Conservation (phyloP, 2,113 vertebrate species). For the Chelonoidis abingdonii region DNA sequence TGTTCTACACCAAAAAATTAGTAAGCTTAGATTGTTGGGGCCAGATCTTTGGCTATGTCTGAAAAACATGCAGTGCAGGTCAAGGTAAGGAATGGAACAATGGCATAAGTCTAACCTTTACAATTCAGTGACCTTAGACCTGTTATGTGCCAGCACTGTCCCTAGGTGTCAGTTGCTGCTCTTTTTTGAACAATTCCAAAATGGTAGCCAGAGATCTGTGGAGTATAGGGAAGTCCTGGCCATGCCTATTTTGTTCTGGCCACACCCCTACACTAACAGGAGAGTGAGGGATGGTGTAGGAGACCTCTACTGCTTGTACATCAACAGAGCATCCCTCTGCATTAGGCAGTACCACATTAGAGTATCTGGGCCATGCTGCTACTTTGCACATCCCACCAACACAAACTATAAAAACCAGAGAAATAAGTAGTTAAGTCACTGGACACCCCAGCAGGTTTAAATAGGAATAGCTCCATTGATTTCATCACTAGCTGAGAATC, state of each 20-base stretch:
- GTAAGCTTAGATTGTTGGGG: not conserved
- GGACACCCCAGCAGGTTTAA: not conserved
- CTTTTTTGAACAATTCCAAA: not conserved
- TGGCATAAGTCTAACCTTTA: not conserved
- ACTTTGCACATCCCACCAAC: accelerated
- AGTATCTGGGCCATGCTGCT: accelerated
- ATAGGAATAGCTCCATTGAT: not conserved
- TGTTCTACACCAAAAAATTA: not conserved
- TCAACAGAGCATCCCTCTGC: not conserved
- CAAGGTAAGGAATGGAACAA: not conserved
- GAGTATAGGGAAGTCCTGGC: not conserved
- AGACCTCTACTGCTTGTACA: not conserved
- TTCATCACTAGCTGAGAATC: not conserved
- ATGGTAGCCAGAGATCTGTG: not conserved
- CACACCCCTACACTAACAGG: accelerated
- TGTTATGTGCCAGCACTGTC: accelerated
- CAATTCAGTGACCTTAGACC: not conserved
- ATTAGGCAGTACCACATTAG: accelerated
- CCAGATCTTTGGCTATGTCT: not conserved
- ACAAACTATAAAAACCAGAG: accelerated
- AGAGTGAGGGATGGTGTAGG: not conserved
- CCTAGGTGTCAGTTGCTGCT: not conserved
- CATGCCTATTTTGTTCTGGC: not conserved
- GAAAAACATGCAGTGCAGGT: not conserved
- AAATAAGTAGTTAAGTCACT: not conserved